Evolutionary conservation across 2,113 vertebrate species (phyloP), one percentile per base, ranked within the genome.

Genomic region (Bos javanicus): DNA sequence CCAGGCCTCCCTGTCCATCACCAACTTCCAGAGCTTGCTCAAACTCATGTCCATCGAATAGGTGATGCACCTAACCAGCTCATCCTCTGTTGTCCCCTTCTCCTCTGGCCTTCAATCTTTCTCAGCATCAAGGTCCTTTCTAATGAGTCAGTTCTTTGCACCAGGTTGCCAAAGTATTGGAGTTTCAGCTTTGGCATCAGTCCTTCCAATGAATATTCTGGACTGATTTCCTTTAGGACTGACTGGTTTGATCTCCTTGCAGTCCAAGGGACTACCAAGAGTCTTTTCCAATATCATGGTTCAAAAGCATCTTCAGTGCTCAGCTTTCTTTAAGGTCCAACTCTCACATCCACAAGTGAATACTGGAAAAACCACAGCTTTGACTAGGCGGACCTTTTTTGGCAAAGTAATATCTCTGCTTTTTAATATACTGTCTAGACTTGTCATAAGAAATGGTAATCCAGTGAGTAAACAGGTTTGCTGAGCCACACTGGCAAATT

Each of bases 261-360:
- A 71, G 19, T 71, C 10, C 67, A 71, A 71, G n/a, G 67, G 67
- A 71, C 67, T 39, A 10, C 2, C 5, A 39, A 39, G n/a, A 71
- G 67, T 71, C 17, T 71, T 71, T 5, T 71, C n/a, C n/a, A 23
- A 23, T 36, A 71, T 3, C n/a, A 71, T 12, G 19, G 67, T 71
- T 36, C 9, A 39, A 39, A 71, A 71, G n/a, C 10, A 71, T 71
- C n/a, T 71, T 71, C 0, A 0, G n/a, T 23, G n/a, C n/a, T 39
- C 67, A 71, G 19, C 19, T 71, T 71, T 39, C 19, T 71, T 23
- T 71, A 71, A 71, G 10, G 67, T 39, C 19, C 67, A 71, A 71
- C 19, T 71, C 17, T 71, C 9, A 71, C n/a, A 71, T 36, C 67
- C 67, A 36, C 2, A 36, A 0, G 9, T 71, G n/a, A 36, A 21